phyloP scores from a whole-genome alignment of 2,888 invertebrate species.

The Girardia tigrina region DNA sequence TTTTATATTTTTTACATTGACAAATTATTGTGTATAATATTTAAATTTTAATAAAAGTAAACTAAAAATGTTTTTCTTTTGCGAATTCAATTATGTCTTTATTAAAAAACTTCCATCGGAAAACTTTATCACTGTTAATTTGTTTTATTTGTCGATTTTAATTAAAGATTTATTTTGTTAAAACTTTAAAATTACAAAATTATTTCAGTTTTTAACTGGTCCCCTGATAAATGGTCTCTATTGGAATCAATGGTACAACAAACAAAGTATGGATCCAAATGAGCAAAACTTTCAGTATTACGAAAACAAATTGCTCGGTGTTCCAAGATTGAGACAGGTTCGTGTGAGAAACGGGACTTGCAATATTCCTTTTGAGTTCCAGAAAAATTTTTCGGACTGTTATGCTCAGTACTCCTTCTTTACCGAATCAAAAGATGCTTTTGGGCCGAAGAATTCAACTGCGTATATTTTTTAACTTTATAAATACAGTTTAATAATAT shows the following conservation, averaged over 20 bases:
- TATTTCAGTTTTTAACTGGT: slow-evolving; percentile 51
- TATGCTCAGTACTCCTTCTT: slow-evolving; percentile 55
- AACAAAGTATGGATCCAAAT: slow-evolving; percentile 40
- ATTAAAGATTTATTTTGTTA: too few species aligned
- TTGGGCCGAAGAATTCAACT: slow-evolving; percentile 46
- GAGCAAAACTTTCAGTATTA: slow-evolving; percentile 52
- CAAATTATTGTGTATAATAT: too few species aligned
- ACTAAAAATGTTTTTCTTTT: too few species aligned
- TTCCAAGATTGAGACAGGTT: slow-evolving; percentile 55
- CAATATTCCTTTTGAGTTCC: slow-evolving; percentile 52
- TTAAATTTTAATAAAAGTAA: too few species aligned
- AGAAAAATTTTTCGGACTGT: slow-evolving; percentile 56
- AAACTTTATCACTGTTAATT: too few species aligned
- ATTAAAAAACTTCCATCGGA: too few species aligned
- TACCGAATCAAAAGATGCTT: slow-evolving; percentile 54
- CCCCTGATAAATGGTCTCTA: slow-evolving; percentile 55
- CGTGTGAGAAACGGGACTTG: slow-evolving; percentile 37
- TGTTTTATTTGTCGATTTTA: too few species aligned
- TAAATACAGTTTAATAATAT: too few species aligned
- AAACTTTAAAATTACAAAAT: too few species aligned
- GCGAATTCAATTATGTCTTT: too few species aligned
- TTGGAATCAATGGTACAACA: slow-evolving; percentile 55
- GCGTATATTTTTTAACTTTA: too few species aligned
- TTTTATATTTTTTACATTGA: too few species aligned
- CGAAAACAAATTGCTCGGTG: slow-evolving; percentile 57